A percentile compares a stretch with the other conserved stretches of the same genome.
These are phyloP conservation scores for Ardeotis arabs DNA, from an alignment of 2,113 vertebrate genomes.

Conservation along the genomic window DNA sequence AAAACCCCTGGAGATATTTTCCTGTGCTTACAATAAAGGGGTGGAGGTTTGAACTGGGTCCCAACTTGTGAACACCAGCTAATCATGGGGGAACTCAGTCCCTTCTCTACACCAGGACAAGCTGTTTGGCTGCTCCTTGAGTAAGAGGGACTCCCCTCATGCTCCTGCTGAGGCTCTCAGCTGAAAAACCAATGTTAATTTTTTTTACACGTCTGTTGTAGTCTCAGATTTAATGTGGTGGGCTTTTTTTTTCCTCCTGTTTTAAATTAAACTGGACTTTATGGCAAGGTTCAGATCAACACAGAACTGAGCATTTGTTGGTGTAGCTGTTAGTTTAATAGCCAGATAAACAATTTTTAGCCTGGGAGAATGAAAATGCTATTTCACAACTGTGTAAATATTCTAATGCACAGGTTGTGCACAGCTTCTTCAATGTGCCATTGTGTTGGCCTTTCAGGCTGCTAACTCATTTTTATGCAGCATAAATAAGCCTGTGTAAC, in stretches of 20 bases:
- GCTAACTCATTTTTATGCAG: neutral
- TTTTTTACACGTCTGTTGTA: neutral
- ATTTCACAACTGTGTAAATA: neutral
- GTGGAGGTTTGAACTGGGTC: neutral
- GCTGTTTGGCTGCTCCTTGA: neutral
- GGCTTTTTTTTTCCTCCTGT: rapidly evolving
- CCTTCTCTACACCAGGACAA: neutral
- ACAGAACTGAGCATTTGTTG: neutral
- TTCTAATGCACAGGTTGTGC: neutral
- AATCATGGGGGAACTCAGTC: neutral
- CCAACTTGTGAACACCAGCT: neutral
- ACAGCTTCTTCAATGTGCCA: neutral
- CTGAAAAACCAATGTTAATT: neutral
- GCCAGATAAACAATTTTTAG: neutral
- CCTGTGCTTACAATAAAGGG: neutral
- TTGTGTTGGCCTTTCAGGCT: neutral
- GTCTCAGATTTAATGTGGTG: neutral
- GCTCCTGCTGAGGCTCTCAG: neutral
- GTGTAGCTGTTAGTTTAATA: neutral
- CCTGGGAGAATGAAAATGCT: neutral
- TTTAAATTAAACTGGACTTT: neutral
- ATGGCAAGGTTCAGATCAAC: neutral
- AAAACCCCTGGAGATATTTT: neutral
- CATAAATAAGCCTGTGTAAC: neutral
- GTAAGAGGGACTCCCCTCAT: neutral